Percentiles rank a stretch among this genome's conserved stretches.
These are phyloP conservation scores for Spinibarbus caldwelli DNA, from an alignment of 2,797 vertebrate species.

Conservation along the genomic window DNA sequence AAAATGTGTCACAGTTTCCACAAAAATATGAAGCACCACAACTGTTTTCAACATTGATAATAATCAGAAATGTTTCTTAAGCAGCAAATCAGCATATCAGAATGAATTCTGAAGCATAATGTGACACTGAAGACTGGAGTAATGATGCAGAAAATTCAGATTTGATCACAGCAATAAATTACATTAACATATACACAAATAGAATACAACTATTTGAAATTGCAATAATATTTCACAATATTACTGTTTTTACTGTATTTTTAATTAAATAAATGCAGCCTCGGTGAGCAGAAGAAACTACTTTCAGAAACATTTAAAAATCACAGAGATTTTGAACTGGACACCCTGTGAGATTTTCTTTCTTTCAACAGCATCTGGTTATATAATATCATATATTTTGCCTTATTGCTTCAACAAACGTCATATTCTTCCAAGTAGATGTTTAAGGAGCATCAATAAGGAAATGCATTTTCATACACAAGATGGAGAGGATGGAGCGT, in stretches of 20 bases:
- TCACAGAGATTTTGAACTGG: neutral
- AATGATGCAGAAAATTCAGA: neutral
- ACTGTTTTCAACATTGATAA: neutral
- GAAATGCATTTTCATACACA: slow-evolving; percentile 60
- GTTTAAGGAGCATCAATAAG: neutral
- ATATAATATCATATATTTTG: neutral
- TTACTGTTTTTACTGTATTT: neutral
- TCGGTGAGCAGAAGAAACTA: neutral
- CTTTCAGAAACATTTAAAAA: neutral
- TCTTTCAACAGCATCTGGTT: neutral
- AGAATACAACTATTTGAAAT: neutral
- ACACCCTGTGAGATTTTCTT: neutral
- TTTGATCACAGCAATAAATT: neutral
- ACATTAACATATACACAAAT: too few relatives aligned
- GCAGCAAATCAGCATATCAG: neutral
- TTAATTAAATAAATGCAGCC: neutral
- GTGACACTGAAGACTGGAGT: neutral
- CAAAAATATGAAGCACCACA: too few relatives aligned
- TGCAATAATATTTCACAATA: neutral
- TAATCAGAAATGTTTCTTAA: neutral
- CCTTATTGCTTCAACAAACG: slow-evolving; percentile 13
- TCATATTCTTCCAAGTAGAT: slow-evolving; percentile 17
- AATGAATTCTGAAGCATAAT: neutral
- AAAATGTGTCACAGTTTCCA: too few relatives aligned
- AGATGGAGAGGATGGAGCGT: too few relatives aligned